These are phyloP conservation scores for Ibidorhyncha struthersii DNA, from an alignment of 2,113 vertebrate genomes.

Conservation along the genomic window DNA sequence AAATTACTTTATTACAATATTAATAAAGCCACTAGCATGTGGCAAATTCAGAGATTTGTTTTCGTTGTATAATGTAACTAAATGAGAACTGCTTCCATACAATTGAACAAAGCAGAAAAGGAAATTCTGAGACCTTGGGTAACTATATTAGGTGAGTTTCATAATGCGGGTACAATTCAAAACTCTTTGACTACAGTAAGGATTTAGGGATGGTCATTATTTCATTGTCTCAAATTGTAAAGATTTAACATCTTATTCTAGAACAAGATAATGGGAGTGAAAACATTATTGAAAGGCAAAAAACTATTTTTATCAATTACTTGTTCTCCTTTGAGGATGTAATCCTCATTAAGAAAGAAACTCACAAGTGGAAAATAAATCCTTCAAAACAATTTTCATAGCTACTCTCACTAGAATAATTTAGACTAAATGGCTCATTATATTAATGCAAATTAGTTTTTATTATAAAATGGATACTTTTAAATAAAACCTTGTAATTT, in stretches of 20 bases:
- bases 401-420: constrained; percentile 37
- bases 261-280: neutral
- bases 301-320: constrained; percentile 45
- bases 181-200: neutral
- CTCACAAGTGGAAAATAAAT: constrained; percentile 46
- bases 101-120: neutral
- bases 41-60: neutral
- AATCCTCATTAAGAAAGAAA: constrained; percentile 58
- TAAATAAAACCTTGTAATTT: constrained; percentile 35
- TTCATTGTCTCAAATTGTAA: neutral
- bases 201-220: neutral
- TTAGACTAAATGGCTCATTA: constrained; percentile 49
- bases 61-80: neutral
- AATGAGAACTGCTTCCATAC: neutral
- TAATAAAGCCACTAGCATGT: neutral
- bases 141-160: neutral
- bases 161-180: neutral
- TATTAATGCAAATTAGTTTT: constrained; percentile 57
- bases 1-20: neutral
- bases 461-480: constrained; percentile 16
- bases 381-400: constrained; percentile 60
- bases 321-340: constrained; percentile 50
- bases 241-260: constrained; percentile 32
- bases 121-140: neutral
- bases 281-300: constrained; percentile 30